Evolutionary conservation across 2,113 vertebrate species (phyloP), one percentile per base, ranked within the genome.

Genomic region (Baryphthengus martii): DNA sequence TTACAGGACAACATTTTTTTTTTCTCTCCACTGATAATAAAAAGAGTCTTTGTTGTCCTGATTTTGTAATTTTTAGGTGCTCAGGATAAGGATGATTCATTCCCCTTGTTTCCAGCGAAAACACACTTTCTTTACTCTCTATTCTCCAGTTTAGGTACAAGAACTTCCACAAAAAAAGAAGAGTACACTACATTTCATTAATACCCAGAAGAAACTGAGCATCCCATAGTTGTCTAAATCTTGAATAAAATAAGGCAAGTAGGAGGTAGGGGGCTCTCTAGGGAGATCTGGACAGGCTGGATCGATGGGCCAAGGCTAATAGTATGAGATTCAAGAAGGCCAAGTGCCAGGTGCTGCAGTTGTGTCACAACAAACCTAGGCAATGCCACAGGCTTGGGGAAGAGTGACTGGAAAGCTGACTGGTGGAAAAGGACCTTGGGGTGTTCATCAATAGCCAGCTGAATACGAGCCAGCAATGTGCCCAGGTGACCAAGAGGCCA

Each of bases 11-110:
- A 58, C 17, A 13, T n/a, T 0, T 6, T 11, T 63, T 85, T 82
- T 70, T 84, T 37, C 12, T 40, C 15, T 55, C 10, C 20, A 23
- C 17, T 63, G 20, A 25, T 25, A 72, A 55, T 52, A 79, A 85
- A 87, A 76, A 6, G 6, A 80, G 6, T 3, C 13, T 24, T 44
- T 31, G 0, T 31, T 20, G 15, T 0, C 0, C 17, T 49, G 19
- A 40, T 70, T 73, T 89, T 83, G n/a, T 73, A 33, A 23, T 8
- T 80, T 86, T 66, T 44, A 40, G 21, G 33, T 77, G 4, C 3
- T 62, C 20, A 50, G 77, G 7, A 1, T 73, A 73, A 74, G 21
- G 25, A n/a, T 77, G 28, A 66, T 31, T 73, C 2, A 49, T 42
- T 10, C 4, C 2, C 6, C 7, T 44, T 75, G 15, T 70, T 61